Evolutionary conservation across 2,113 vertebrate genomes (phyloP).

Genomic region (Cheirogaleus medius): DNA sequence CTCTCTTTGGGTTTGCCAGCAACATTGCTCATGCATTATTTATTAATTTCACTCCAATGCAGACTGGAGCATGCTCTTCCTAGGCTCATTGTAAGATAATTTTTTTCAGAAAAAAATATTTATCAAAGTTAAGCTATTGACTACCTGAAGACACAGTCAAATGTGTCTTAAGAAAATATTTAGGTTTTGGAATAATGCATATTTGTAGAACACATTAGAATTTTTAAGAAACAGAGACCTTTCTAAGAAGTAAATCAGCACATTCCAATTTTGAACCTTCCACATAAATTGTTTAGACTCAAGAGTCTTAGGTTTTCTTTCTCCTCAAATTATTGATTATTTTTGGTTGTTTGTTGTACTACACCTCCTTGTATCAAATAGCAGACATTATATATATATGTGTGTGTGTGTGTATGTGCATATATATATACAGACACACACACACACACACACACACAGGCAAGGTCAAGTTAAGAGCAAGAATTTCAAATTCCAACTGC

Average conservation of each 20-base stretch:
- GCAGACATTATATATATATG: neutral
- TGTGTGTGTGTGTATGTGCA: no score
- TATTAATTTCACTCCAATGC: slow-evolving; percentile 29
- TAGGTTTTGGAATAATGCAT: neutral
- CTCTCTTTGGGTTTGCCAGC: neutral
- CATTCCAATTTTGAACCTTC: slow-evolving; percentile 1
- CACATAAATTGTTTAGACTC: neutral
- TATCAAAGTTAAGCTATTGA: neutral
- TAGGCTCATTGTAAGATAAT: neutral
- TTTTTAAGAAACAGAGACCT: neutral
- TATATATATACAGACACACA: no score
- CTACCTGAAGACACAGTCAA: neutral
- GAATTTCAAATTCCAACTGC: neutral
- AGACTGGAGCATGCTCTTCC: neutral
- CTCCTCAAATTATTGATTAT: neutral
- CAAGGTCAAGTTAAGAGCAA: neutral
- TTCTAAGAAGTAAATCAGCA: neutral
- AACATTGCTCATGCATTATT: slow-evolving; percentile 48
- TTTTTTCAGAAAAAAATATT: slow-evolving; percentile 1
- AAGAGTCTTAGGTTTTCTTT: neutral
- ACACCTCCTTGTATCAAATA: neutral
- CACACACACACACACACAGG: neutral
- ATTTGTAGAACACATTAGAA: neutral
- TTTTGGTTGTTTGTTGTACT: neutral
- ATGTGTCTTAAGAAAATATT: neutral